Conservation (phyloP, 2,113 vertebrate species). For the Donacobius atricapilla region DNA sequence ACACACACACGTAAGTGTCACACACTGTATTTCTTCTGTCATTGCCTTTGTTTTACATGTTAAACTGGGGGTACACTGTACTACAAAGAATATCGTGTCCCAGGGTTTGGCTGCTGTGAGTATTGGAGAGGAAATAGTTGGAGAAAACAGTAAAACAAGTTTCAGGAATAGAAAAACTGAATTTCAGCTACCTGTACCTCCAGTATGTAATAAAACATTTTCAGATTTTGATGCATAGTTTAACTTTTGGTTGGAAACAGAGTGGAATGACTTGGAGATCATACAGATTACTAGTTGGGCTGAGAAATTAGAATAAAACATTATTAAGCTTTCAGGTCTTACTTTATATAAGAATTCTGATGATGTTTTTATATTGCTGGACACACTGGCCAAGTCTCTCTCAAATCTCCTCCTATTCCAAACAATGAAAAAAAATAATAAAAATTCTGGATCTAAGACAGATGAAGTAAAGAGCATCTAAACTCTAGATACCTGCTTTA, state of each 20-base stretch:
- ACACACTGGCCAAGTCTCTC: neutral
- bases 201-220: neutral
- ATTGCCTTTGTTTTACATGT: neutral
- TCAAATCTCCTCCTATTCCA: neutral
- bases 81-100: neutral
- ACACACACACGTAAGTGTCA: accelerated
- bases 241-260: neutral
- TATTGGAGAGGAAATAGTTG: neutral
- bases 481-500: neutral
- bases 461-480: neutral
- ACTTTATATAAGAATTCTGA: neutral
- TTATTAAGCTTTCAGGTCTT: neutral
- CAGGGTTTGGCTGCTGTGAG: neutral
- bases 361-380: neutral
- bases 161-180: neutral
- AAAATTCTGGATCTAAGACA: neutral
- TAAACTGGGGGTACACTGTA: neutral
- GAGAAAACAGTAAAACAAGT: neutral
- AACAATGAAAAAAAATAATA: neutral
- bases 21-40: neutral
- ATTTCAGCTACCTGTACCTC: neutral
- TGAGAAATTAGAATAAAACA: neutral
- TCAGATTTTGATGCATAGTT: neutral
- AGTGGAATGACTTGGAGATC: neutral
- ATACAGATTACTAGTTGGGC: neutral